Base-by-base conservation (phyloP, 1,140 invertebrate genomes). In the Brachionus plicatilis region DNA sequence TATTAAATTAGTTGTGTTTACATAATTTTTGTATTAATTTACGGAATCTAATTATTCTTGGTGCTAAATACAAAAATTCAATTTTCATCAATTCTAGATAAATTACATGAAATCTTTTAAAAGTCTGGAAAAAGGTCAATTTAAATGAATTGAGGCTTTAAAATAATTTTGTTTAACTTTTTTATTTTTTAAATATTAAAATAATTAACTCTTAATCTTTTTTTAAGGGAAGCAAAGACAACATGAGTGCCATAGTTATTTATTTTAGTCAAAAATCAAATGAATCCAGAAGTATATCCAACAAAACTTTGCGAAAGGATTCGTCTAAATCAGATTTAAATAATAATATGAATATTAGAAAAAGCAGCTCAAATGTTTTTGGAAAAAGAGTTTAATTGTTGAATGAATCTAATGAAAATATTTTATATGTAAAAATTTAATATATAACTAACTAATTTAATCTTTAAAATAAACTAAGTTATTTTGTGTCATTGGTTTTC, bases 181-280 rank as follows among this genome's bases (percentile, higher is more conserved):
- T 6, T 37, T 37, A 37, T 37, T 37, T 7, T 37, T 37, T 37
- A 37, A 4, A 37, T 37, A 6, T 37, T 7, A 37, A 37, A 37
- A 7, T 37, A 37, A 37, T 37, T 37, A 37, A 37, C 1, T 37
- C 3, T 37, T 37, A 37, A 37, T 37, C 27, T 37, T 37, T 37
- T 37, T 88, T 87, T 66, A 91, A 98, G 96, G 97, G 97, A 85
- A 98, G 96, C 91, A 93, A 95, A 91, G 97, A 99, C 91, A 99
- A 99, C 92, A 99, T 99, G 96, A 99, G 96, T 90, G 95, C 99
- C 90, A 95, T 99, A 84, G 92, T 99, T 89, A 95, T 99, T 86
- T 93, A 94, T 86, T 97, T 99, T 89, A 60, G 68, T 72, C 68
- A 72, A 72, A 72, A 72, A 72, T 41, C 33, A 17, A 72, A 72